phyloP scores from a whole-genome alignment of 2,797 vertebrate species.

The Holocentrus rufus region DNA sequence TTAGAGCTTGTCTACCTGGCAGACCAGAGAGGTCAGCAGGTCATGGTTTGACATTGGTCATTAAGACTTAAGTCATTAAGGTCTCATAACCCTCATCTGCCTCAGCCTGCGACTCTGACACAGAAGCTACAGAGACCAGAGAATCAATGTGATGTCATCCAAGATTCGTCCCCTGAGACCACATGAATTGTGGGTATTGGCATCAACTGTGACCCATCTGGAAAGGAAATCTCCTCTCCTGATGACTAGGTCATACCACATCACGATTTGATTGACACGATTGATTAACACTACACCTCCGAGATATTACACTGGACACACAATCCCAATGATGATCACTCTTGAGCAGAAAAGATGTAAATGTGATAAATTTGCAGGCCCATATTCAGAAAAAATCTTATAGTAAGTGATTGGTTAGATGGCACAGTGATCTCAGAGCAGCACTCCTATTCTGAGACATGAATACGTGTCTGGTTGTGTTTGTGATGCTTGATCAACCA shows the following conservation, averaged over 20 bases:
- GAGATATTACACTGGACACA: constrained; percentile 10
- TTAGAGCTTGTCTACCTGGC: constrained; percentile 9
- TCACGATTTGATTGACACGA: constrained; percentile 43
- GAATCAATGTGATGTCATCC: constrained; percentile 71
- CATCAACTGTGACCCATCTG: constrained; percentile 61
- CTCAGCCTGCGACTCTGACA: constrained; percentile 28
- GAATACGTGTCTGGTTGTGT: too few relatives aligned
- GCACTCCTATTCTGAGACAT: too few relatives aligned
- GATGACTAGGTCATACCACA: constrained; percentile 43
- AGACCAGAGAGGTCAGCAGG: constrained; percentile 19
- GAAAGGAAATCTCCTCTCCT: constrained; percentile 51
- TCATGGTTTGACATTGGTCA: constrained; percentile 56
- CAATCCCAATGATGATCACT: not conserved
- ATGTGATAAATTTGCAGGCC: not conserved
- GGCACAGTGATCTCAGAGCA: too few relatives aligned
- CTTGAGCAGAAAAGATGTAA: not conserved
- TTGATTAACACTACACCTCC: constrained; percentile 34
- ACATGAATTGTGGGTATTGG: constrained; percentile 47
- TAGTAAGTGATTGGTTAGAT: too few relatives aligned
- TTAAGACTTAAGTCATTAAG: constrained; percentile 57
- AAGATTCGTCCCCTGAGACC: constrained; percentile 49
- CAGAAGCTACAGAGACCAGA: constrained; percentile 36
- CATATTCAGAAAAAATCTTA: not conserved
- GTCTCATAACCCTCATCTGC: constrained; percentile 34
- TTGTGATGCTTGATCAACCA: too few relatives aligned